Conservation (phyloP, 2,888 invertebrate genomes). For the Artemia sinica region DNA sequence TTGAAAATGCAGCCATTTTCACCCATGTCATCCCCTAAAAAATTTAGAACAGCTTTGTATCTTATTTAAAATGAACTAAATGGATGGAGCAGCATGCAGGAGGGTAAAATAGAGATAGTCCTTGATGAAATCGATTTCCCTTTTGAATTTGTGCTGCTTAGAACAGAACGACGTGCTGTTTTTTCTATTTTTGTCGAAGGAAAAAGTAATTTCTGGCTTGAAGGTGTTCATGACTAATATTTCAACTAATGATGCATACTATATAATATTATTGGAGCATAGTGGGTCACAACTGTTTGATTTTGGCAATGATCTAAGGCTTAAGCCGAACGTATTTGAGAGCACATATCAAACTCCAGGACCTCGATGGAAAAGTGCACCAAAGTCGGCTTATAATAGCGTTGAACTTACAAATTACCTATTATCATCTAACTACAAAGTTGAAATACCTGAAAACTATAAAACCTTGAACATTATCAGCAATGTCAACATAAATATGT, state of each 20-base stretch:
- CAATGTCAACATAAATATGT: not conserved
- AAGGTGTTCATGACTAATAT: not conserved
- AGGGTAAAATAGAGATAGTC: not conserved
- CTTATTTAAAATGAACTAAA: not conserved
- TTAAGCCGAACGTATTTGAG: not conserved
- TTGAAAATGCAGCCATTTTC: not conserved
- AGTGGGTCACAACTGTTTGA: not conserved
- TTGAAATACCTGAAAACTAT: not conserved
- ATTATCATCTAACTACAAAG: not conserved
- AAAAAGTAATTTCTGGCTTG: not conserved
- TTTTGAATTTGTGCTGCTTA: not conserved
- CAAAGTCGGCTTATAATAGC: no score
- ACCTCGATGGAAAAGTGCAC: no score
- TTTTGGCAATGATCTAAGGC: not conserved
- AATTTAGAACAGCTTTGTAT: not conserved
- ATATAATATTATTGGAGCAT: not conserved
- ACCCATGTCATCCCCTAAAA: not conserved
- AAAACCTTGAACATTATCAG: not conserved
- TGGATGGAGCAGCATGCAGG: not conserved
- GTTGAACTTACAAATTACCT: no score
- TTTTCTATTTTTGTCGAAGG: not conserved
- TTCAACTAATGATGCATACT: not conserved
- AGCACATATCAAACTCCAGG: no score
- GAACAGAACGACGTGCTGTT: not conserved
- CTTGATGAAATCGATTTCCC: not conserved